Evolutionary conservation across 2,888 invertebrate genomes (phyloP).

Genomic region (Idaea straminata): DNA sequence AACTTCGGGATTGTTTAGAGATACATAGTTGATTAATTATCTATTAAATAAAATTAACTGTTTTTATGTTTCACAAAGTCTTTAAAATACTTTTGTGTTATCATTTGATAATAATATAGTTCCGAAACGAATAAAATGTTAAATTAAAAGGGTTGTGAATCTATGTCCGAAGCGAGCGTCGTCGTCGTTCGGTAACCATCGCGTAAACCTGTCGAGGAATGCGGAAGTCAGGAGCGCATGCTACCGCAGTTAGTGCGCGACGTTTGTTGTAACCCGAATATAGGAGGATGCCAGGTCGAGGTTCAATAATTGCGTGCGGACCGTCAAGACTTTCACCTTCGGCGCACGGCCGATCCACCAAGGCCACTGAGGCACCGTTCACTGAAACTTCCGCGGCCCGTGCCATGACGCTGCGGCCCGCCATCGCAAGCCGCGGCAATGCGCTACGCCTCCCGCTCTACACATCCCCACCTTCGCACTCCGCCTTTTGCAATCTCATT

Average conservation of each 20-base stretch:
- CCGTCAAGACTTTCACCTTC: constrained; percentile 78
- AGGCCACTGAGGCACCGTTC: constrained; percentile 69
- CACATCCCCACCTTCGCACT: constrained; percentile 10
- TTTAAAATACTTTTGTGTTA: background rate
- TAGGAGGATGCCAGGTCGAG: constrained; percentile 70
- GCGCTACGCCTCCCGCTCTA: constrained; percentile 37
- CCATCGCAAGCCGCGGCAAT: constrained; percentile 14
- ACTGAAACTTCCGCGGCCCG: constrained; percentile 61
- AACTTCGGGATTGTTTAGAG: background rate
- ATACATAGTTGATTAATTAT: background rate
- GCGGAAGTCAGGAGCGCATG: constrained; percentile 48
- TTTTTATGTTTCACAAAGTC: background rate
- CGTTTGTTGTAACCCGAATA: constrained; percentile 54
- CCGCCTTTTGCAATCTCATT: constrained; percentile 58
- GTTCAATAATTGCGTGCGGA: constrained; percentile 66
- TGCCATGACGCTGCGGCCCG: constrained; percentile 27
- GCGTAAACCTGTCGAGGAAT: constrained; percentile 32
- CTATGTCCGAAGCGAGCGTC: constrained; percentile 9
- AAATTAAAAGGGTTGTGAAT: background rate
- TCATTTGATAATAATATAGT: background rate
- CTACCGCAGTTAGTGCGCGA: constrained; percentile 32
- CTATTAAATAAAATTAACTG: background rate
- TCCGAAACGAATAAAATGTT: background rate
- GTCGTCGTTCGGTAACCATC: constrained; percentile 5
- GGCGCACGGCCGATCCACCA: constrained; percentile 65